Evolutionary conservation across 2,888 invertebrate species (phyloP).

Genomic region (Malachius bipustulatus): DNA sequence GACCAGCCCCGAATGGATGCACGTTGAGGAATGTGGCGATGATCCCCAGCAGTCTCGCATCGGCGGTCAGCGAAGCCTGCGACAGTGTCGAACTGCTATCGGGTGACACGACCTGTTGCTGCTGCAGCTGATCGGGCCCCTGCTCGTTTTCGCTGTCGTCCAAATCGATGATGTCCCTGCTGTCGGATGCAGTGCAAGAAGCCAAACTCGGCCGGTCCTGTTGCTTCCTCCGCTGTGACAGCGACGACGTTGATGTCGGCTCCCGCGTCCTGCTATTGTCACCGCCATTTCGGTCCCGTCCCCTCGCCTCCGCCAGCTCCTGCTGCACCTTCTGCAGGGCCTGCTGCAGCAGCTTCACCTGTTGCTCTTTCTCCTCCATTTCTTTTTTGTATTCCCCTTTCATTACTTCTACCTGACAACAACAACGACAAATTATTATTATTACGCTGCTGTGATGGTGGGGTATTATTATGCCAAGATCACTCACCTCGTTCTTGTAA

Average conservation of each 20-base stretch:
- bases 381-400: conserved; percentile 70
- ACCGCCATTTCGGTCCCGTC: too few species aligned
- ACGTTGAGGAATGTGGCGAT: conserved; percentile 84
- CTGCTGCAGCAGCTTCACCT: conserved; percentile 61
- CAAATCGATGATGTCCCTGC: conserved; percentile 38
- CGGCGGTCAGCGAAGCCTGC: conserved; percentile 37
- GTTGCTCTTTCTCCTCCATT: conserved; percentile 73
- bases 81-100: conserved; percentile 23
- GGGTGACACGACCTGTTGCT: conserved; percentile 23
- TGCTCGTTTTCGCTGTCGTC: conserved; percentile 36
- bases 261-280: conserved; percentile 45
- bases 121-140: conserved; percentile 29
- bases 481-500: conserved; percentile 68
- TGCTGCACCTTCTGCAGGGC: conserved; percentile 50
- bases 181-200: conserved; percentile 13
- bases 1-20: conserved; percentile 84
- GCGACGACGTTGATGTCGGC: conserved; percentile 41
- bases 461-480: background rate
- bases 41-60: conserved; percentile 72
- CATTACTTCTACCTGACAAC: conserved; percentile 57
- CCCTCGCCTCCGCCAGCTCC: conserved; percentile 45
- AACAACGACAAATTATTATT: background rate
- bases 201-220: conserved; percentile 15
- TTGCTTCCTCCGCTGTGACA: conserved; percentile 32
- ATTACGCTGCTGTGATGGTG: background rate